Percentiles rank a stretch among this genome's conserved stretches.
phyloP scores from a whole-genome alignment of 2,113 vertebrate species.

The Raphicerus campestris region DNA sequence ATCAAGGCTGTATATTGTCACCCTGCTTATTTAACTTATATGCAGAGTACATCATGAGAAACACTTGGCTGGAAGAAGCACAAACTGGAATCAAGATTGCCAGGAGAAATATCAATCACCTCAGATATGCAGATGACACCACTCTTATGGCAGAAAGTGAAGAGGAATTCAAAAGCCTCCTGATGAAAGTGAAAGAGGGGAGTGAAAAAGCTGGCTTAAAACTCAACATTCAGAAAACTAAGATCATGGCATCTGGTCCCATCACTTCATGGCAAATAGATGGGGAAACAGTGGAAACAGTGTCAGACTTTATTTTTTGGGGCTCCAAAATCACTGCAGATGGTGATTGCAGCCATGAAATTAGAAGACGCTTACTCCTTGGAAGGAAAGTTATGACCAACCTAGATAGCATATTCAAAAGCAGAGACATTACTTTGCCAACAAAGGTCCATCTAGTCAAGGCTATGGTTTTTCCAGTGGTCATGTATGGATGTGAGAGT shows the following conservation, averaged over 20 bases:
- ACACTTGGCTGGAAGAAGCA: not conserved
- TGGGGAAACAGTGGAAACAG: not conserved
- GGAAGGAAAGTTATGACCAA: not conserved
- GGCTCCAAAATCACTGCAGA: not conserved
- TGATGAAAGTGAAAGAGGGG: not conserved
- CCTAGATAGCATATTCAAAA: not conserved
- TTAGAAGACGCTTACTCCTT: not conserved
- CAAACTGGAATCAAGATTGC: not conserved
- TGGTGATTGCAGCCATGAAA: not conserved
- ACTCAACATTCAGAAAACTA: not conserved
- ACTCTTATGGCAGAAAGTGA: not conserved
- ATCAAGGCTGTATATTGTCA: not conserved
- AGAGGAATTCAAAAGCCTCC: not conserved
- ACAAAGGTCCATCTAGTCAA: not conserved
- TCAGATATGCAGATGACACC: not conserved
- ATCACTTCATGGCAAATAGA: not conserved
- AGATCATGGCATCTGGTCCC: not conserved
- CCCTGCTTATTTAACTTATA: not conserved
- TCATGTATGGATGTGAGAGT: not conserved
- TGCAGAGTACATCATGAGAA: not conserved
- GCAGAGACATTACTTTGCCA: not conserved
- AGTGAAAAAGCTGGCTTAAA: not conserved
- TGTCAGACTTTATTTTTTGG: not conserved
- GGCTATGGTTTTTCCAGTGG: not conserved
- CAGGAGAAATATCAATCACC: not conserved